A percentile compares a stretch with the other conserved stretches of the same genome.
Conservation (phyloP, 2,888 invertebrate species). For the Pammene fasciana region DNA sequence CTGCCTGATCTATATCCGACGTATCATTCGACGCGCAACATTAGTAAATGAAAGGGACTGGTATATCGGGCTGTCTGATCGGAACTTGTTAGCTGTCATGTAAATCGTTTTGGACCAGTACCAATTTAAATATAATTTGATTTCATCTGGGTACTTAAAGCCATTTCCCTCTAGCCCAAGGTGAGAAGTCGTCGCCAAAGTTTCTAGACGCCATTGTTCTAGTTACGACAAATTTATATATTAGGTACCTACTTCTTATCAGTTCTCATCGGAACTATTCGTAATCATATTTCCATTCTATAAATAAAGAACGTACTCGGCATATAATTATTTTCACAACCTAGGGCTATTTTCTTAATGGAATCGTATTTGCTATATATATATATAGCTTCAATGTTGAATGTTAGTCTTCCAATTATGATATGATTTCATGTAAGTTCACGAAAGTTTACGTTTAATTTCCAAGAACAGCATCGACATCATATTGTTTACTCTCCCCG, state of each 20-base stretch:
- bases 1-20: constrained; percentile 30
- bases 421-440: constrained; percentile 4
- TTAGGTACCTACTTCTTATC: no score
- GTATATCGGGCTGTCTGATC: constrained; percentile 31
- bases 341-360: background rate
- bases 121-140: constrained; percentile 16
- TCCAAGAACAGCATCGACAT: constrained; percentile 11
- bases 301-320: background rate
- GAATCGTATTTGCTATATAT: no score
- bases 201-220: no score
- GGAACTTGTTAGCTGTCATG: constrained; percentile 23
- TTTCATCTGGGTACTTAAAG: background rate
- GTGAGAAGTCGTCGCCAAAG: no score
- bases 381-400: background rate
- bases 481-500: constrained; percentile 38
- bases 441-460: constrained; percentile 32
- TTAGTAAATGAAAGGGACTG: constrained; percentile 33
- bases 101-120: constrained; percentile 14
- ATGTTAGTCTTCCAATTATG: constrained; percentile 12
- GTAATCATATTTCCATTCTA: background rate
- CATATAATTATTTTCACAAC: background rate
- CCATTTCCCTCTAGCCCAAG: background rate
- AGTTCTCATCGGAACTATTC: background rate
- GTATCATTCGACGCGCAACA: constrained; percentile 36
- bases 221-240: no score